Evolutionary conservation across 37 sponge, comb jelly and placozoan genomes (phyloP).

Genomic region (Beroe ovata): DNA sequence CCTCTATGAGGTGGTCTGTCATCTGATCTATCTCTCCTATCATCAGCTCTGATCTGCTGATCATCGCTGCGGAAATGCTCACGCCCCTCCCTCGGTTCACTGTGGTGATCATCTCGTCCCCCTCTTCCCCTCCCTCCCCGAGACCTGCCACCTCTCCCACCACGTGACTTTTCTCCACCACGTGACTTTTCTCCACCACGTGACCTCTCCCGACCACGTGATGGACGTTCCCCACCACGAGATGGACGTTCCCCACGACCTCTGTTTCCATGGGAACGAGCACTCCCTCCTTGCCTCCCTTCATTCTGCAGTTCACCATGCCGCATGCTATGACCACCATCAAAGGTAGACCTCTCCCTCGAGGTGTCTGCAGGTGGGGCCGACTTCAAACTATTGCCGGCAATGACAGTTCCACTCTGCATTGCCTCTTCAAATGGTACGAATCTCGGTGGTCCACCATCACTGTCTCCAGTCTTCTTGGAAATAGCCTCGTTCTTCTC

Average conservation of each 20-base stretch:
- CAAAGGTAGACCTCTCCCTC: too few species aligned
- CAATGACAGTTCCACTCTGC: not conserved
- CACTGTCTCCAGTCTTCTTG: not conserved
- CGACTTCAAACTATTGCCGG: not conserved
- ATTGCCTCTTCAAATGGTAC: constrained; percentile 14
- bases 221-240: not conserved
- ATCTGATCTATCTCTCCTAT: not conserved
- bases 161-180: not conserved
- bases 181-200: not conserved
- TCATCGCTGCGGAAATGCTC: not conserved
- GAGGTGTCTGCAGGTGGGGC: too few species aligned
- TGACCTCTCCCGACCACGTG: too few species aligned
- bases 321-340: too few species aligned
- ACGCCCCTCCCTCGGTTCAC: not conserved
- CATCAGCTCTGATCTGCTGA: not conserved
- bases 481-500: constrained; percentile 49
- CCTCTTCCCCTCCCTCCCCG: constrained; percentile 6
- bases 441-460: constrained; percentile 25
- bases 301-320: too few species aligned
- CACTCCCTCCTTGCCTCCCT: too few species aligned
- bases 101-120: not conserved
- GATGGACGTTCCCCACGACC: not conserved
- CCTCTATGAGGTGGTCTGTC: too few species aligned
- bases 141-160: not conserved
- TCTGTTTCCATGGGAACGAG: too few species aligned